phyloP scores from a whole-genome alignment of 2,113 vertebrate genomes.

The Lasiurus borealis region DNA sequence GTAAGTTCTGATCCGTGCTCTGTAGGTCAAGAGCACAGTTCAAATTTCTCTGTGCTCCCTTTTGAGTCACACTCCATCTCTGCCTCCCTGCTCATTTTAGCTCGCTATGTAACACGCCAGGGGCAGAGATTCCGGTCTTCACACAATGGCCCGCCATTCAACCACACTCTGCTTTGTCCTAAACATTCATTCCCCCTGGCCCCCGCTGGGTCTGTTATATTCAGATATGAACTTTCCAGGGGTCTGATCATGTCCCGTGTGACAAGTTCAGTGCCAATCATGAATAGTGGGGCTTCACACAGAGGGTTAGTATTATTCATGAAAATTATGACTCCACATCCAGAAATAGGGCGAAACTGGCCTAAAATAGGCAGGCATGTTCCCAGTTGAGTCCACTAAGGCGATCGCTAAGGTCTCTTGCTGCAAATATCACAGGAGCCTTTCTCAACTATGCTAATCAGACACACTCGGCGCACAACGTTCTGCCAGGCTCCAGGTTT shows the following conservation, averaged over 20 bases:
- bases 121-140: slow-evolving; percentile 60
- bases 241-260: slow-evolving; percentile 69
- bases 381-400: slow-evolving; percentile 48
- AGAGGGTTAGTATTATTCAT: slow-evolving; percentile 65
- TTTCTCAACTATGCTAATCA: slow-evolving; percentile 56
- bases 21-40: not conserved
- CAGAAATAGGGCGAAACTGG: slow-evolving; percentile 72
- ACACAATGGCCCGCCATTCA: slow-evolving; percentile 69
- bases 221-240: slow-evolving; percentile 75
- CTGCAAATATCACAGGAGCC: slow-evolving; percentile 38
- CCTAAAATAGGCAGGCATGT: slow-evolving; percentile 43
- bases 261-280: slow-evolving; percentile 37
- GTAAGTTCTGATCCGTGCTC: slow-evolving; percentile 37
- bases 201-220: slow-evolving; percentile 66
- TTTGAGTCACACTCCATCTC: slow-evolving; percentile 51
- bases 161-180: slow-evolving; percentile 47
- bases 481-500: slow-evolving; percentile 22
- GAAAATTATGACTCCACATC: slow-evolving; percentile 75
- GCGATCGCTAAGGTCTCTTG: slow-evolving; percentile 67
- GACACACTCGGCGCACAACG: slow-evolving; percentile 37
- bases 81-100: slow-evolving; percentile 43
- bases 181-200: slow-evolving; percentile 51
- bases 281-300: slow-evolving; percentile 70
- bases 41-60: slow-evolving; percentile 19
- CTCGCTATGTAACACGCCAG: not conserved